phyloP scores from a whole-genome alignment of 2,888 invertebrate genomes.

The Argyresthia goedartella region DNA sequence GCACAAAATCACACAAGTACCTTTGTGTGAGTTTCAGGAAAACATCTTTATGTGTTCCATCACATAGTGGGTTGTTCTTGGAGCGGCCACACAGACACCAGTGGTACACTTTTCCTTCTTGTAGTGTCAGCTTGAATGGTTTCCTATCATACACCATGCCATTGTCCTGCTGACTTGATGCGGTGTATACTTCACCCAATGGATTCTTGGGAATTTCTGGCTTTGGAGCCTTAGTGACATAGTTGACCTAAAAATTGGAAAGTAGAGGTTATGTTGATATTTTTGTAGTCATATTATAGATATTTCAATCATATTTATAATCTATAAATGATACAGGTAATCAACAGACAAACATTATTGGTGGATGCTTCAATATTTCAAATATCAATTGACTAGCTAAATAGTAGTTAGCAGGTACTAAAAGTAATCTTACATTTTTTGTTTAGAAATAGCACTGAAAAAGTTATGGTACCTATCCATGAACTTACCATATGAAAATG shows the following conservation, averaged over 20 bases:
- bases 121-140: constrained; percentile 83
- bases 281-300: neutral
- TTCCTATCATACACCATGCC: constrained; percentile 90
- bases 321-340: no score
- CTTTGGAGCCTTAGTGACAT: constrained; percentile 49
- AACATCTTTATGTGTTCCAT: constrained; percentile 88
- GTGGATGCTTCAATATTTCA: no score
- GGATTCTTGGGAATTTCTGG: constrained; percentile 77
- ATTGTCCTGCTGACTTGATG: constrained; percentile 74
- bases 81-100: constrained; percentile 98
- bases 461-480: no score
- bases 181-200: constrained; percentile 71
- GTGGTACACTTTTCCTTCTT: constrained; percentile 82
- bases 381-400: no score
- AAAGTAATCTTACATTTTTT: no score
- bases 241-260: constrained; percentile 23
- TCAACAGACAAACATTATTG: no score
- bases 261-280: neutral
- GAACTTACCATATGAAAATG: no score
- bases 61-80: constrained; percentile 93
- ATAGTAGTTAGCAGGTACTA: no score
- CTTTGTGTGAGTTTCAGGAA: constrained; percentile 80
- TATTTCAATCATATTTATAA: no score
- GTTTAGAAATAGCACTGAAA: no score
- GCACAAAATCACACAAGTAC: constrained; percentile 28